phyloP scores from a whole-genome alignment of 2,888 invertebrate species.

The Heliconius erato region DNA sequence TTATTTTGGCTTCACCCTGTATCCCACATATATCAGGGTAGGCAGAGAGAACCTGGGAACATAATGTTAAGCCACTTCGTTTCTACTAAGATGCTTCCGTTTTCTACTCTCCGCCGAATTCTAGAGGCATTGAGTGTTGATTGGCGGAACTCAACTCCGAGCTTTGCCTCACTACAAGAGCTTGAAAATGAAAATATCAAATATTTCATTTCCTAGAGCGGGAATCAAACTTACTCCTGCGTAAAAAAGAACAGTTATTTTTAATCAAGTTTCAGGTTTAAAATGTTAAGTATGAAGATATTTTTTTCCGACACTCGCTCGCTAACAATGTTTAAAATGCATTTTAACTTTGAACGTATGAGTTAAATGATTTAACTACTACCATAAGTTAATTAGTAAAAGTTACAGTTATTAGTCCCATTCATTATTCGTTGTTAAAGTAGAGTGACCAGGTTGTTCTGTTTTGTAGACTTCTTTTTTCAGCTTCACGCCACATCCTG shows the following conservation, averaged over 20 bases:
- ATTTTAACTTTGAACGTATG: slow-evolving; percentile 10
- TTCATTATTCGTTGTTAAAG: neutral
- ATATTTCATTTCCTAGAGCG: too few relatives aligned
- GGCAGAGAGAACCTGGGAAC: too few relatives aligned
- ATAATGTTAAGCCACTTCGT: too few relatives aligned
- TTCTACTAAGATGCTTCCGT: too few relatives aligned
- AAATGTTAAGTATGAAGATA: neutral
- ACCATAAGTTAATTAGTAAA: neutral
- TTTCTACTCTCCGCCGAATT: too few relatives aligned
- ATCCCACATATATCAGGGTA: too few relatives aligned
- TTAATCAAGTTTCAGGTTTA: neutral
- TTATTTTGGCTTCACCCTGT: too few relatives aligned
- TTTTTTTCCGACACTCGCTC: neutral
- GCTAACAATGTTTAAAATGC: slow-evolving; percentile 3
- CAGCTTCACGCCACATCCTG: neutral
- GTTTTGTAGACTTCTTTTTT: neutral
- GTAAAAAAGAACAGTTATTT: neutral
- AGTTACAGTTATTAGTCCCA: neutral
- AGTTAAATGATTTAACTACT: slow-evolving; percentile 6
- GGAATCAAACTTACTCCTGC: too few relatives aligned
- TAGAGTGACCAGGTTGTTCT: neutral
- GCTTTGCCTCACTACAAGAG: too few relatives aligned
- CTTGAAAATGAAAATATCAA: too few relatives aligned
- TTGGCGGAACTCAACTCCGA: too few relatives aligned
- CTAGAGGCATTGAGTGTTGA: too few relatives aligned